Evolutionary conservation across 37 sponge, comb jelly and placozoan genomes (phyloP).

Genomic region (Eunapius fragilis): DNA sequence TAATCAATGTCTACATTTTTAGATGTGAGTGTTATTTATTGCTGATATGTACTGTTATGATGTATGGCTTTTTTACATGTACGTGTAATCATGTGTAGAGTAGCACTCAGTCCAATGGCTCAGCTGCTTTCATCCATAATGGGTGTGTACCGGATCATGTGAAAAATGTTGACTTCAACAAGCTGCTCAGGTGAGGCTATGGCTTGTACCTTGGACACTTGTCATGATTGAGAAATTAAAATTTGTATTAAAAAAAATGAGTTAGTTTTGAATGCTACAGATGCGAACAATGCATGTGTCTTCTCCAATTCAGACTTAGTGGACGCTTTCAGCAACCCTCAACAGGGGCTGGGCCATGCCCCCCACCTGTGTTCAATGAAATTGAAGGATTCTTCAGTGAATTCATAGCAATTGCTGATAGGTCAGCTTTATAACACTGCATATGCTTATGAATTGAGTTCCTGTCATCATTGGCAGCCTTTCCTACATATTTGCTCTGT

Average conservation of each 20-base stretch:
- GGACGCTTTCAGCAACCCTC: conserved; percentile 49
- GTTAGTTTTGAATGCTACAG: too few relatives aligned
- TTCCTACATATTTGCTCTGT: too few relatives aligned
- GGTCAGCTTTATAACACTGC: conserved; percentile 18
- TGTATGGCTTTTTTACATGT: neutral
- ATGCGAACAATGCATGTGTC: neutral
- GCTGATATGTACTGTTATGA: too few relatives aligned
- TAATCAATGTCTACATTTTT: too few relatives aligned
- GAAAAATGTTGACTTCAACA: conserved; percentile 52
- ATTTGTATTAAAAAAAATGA: too few relatives aligned
- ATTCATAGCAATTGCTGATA: conserved; percentile 68
- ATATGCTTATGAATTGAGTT: too few relatives aligned
- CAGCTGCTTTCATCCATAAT: neutral
- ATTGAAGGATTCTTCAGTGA: conserved; percentile 64
- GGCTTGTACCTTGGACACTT: too few relatives aligned
- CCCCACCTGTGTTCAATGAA: conserved; percentile 39
- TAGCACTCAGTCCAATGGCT: conserved; percentile 2
- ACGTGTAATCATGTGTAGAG: neutral
- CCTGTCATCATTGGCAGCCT: too few relatives aligned
- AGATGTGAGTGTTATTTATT: too few relatives aligned
- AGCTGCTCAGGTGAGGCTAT: conserved; percentile 44
- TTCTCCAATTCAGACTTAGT: conserved; percentile 14
- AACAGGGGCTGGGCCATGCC: conserved; percentile 24
- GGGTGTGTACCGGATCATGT: conserved; percentile 9
- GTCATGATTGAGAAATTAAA: too few relatives aligned